Conservation (phyloP, 2,888 invertebrate genomes). For the Epinotia brunnichana region DNA sequence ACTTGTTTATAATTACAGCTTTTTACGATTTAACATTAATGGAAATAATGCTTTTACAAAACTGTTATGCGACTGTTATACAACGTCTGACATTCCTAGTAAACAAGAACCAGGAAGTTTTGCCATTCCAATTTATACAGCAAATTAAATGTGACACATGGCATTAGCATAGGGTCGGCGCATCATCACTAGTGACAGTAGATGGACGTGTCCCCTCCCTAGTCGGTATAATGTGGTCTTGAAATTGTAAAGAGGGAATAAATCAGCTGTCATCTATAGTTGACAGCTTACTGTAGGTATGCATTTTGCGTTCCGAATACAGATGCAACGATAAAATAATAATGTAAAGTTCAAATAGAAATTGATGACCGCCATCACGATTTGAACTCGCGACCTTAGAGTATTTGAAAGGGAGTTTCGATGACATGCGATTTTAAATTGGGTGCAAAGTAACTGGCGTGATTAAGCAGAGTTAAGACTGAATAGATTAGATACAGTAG, state of each 20-base stretch:
- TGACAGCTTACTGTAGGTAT: conserved; percentile 28
- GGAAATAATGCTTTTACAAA: neutral
- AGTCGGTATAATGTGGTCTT: conserved; percentile 32
- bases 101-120: conserved; percentile 33
- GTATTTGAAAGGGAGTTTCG: conserved; percentile 3
- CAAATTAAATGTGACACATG: conserved; percentile 34
- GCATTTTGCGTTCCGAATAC: conserved; percentile 20
- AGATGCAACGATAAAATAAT: conserved; percentile 22
- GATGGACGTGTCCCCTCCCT: conserved; percentile 39
- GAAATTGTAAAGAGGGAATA: conserved; percentile 34
- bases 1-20: conserved; percentile 15
- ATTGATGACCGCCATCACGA: conserved; percentile 22
- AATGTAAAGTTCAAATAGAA: conserved; percentile 20
- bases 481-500: neutral
- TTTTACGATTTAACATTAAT: conserved; percentile 24
- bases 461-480: neutral
- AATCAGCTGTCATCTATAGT: conserved; percentile 28
- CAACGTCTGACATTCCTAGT: conserved; percentile 17
- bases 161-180: conserved; percentile 31
- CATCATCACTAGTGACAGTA: conserved; percentile 35
- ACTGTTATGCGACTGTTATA: conserved; percentile 11
- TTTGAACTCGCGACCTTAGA: conserved; percentile 14
- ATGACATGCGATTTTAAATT: conserved; percentile 19
- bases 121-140: conserved; percentile 34
- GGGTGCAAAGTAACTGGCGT: neutral